phyloP scores from a whole-genome alignment of 2,888 invertebrate species.

The Rapana venosa region DNA sequence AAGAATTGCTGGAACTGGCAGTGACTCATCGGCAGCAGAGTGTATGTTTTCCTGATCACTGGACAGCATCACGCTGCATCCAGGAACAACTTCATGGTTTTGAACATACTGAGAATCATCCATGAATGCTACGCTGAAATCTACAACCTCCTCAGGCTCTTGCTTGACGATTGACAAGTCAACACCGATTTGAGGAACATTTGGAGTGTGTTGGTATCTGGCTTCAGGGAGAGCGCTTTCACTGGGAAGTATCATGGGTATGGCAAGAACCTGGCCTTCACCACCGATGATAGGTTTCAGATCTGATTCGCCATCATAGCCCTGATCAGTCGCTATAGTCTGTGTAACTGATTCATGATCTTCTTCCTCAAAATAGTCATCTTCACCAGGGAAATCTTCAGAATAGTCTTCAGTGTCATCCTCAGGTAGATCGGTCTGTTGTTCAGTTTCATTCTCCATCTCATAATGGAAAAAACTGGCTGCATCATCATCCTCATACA shows the following conservation, averaged over 20 bases:
- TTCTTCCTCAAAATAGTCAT: constrained; percentile 10
- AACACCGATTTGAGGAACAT: constrained; percentile 1
- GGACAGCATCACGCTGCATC: background rate
- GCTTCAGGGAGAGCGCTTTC: background rate
- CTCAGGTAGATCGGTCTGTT: background rate
- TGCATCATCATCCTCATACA: background rate
- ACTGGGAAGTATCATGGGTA: background rate
- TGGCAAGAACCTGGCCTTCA: background rate
- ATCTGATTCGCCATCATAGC: background rate
- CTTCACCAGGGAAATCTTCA: background rate
- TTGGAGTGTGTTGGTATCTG: background rate
- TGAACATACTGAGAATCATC: background rate
- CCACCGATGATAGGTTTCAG: background rate
- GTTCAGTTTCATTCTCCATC: background rate
- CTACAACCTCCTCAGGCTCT: constrained; percentile 19
- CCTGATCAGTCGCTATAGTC: background rate
- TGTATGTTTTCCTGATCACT: background rate
- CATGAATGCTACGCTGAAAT: background rate
- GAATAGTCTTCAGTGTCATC: background rate
- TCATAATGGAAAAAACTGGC: background rate
- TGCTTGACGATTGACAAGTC: constrained; percentile 26
- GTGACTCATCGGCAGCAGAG: background rate
- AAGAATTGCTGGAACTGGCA: constrained; percentile 6
- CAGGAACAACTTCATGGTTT: background rate
- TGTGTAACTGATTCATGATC: background rate